phyloP scores from a whole-genome alignment of 2,113 vertebrate genomes.

The Hemiprocne comata region DNA sequence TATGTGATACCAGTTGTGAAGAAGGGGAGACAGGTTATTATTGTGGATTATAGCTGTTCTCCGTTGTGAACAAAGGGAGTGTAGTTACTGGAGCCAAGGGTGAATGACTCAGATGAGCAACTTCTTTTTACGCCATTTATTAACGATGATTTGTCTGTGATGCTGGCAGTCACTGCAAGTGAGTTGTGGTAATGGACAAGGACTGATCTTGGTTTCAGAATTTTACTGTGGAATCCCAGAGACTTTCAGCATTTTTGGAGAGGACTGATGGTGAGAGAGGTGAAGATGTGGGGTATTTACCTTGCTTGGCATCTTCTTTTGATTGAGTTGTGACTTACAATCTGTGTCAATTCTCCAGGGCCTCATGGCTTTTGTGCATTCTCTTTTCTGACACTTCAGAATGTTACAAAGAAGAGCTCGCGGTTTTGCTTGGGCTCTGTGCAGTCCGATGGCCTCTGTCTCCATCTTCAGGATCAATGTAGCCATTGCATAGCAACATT shows the following conservation, averaged over 20 bases:
- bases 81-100: background rate
- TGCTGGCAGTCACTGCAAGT: background rate
- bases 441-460: slow-evolving; percentile 70
- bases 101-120: background rate
- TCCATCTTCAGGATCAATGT: slow-evolving; percentile 74
- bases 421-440: background rate
- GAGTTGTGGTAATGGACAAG: background rate
- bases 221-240: background rate
- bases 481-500: background rate
- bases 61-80: background rate
- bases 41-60: background rate
- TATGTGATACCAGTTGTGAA: background rate
- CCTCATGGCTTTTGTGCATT: background rate
- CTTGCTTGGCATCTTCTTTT: background rate
- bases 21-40: background rate
- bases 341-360: background rate
- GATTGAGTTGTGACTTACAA: background rate
- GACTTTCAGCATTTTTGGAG: background rate
- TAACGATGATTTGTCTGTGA: background rate
- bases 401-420: fast-evolving
- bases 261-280: background rate
- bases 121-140: background rate
- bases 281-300: background rate
- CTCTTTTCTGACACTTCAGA: background rate
- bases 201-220: background rate